Evolutionary conservation across 1,140 invertebrate genomes (phyloP), one percentile per base, ranked within the genome.

Genomic region (Ceratosolen solmsi): DNA sequence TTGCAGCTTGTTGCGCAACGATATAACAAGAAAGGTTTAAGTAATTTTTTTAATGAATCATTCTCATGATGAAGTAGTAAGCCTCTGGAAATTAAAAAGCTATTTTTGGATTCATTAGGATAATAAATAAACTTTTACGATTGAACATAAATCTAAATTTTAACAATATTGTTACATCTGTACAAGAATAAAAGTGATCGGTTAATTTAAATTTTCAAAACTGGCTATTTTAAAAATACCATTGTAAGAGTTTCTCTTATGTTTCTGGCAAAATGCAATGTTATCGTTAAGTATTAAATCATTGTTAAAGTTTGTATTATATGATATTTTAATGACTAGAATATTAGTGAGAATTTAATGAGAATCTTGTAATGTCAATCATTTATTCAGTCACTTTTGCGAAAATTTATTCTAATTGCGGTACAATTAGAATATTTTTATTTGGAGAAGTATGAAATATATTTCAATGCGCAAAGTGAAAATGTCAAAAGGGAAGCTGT

Each of bases 401-500:
- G n/a, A n/a, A n/a, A n/a, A n/a, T n/a, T n/a, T n/a, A n/a, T n/a
- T n/a, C n/a, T n/a, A n/a, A n/a, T n/a, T n/a, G n/a, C 41, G 3
- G 49, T 46, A 46, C 41, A 4, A 60, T 76, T 76, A 49, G n/a
- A 49, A 76, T 76, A 41, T 60, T 41, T 38, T 70, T 41, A 56
- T 56, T 74, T 20, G 25, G 27, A 38, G 33, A 38, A 74, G 36
- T 27, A 60, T 25, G 33, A 75, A 75, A 75, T 75, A 11, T 38
- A 41, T 75, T 73, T 73, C 25, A 51, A 73, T 7, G 17, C 27
- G 49, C 4, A 58, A 22, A 75, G 20, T 75, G 51, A 58, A 60
- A 75, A 60, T n/a, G 71, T 54, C 41, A 54, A 74, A 74, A 74
- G 25, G 20, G 9, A 60, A 75, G 73, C n/a, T 60, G 54, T 75